Evolutionary conservation across 2,797 vertebrate species (phyloP).

Genomic region (Tenualosa ilisha): DNA sequence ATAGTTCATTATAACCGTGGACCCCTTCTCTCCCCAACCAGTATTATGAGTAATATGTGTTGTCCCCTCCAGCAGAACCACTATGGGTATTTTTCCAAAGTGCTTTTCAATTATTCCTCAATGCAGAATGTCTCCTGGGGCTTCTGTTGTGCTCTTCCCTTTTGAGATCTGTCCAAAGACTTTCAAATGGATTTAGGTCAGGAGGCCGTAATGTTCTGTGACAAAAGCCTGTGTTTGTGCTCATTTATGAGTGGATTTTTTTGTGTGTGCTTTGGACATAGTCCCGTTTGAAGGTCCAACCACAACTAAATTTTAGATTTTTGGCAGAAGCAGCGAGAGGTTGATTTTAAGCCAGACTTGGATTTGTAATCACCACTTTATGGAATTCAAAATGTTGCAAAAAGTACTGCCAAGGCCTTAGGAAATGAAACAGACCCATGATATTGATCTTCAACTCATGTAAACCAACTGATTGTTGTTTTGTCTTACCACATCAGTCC

Average conservation of each 20-base stretch:
- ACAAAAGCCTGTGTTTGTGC: not conserved
- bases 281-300: not conserved
- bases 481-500: too few species aligned
- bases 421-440: not conserved
- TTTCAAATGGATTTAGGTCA: conserved; percentile 8
- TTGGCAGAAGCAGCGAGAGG: not conserved
- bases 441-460: too few species aligned
- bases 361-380: not conserved
- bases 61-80: too few species aligned
- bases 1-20: too few species aligned
- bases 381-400: not conserved
- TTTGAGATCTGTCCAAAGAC: not conserved
- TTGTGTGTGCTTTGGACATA: not conserved
- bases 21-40: too few species aligned
- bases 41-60: too few species aligned
- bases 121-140: not conserved
- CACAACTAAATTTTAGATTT: not conserved
- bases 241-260: not conserved
- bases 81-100: too few species aligned
- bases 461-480: not conserved
- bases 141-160: not conserved
- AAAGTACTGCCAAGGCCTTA: not conserved
- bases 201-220: not conserved
- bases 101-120: too few species aligned
- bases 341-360: not conserved